Conservation (phyloP, 2,888 invertebrate species). For the Anthophora plumipes region DNA sequence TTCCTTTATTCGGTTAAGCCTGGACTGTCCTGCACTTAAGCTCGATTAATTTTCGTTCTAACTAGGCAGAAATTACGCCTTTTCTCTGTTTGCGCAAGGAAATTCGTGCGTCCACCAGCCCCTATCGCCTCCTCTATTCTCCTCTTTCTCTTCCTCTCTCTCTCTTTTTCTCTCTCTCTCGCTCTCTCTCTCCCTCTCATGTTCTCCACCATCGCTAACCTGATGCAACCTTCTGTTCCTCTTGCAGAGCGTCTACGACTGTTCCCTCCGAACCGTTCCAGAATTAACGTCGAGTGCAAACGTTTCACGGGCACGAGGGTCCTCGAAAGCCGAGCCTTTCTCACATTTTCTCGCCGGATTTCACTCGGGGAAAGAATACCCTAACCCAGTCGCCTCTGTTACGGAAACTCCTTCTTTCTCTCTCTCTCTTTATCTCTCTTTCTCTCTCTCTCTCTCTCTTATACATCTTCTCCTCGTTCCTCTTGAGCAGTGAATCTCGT, state of each 20-base stretch:
- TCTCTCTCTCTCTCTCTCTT: not conserved
- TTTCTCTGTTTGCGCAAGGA: conserved; percentile 73
- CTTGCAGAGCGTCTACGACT: conserved; percentile 18
- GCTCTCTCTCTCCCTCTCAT: no score
- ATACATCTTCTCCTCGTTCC: not conserved
- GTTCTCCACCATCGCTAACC: not conserved
- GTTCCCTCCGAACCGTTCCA: conserved; percentile 28
- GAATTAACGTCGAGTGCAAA: conserved; percentile 67
- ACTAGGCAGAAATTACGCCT: conserved; percentile 78
- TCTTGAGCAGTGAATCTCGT: not conserved
- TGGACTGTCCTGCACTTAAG: conserved; percentile 78
- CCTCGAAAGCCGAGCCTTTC: conserved; percentile 53
- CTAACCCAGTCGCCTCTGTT: conserved; percentile 18
- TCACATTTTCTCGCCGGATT: conserved; percentile 60
- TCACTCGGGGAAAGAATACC: conserved; percentile 44
- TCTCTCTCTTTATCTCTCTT: not conserved
- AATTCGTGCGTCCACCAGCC: conserved; percentile 65
- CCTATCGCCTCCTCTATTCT: conserved; percentile 23
- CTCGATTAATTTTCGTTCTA: conserved; percentile 80
- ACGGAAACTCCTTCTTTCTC: conserved; percentile 12
- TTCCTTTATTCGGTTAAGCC: conserved; percentile 78
- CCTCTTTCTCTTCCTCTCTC: no score
- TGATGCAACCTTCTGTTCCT: conserved; percentile 21
- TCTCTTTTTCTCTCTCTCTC: no score
- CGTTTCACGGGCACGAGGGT: conserved; percentile 51